Base-by-base conservation (phyloP, 1,140 invertebrate genomes). In the Druon quercuslanigerum region DNA sequence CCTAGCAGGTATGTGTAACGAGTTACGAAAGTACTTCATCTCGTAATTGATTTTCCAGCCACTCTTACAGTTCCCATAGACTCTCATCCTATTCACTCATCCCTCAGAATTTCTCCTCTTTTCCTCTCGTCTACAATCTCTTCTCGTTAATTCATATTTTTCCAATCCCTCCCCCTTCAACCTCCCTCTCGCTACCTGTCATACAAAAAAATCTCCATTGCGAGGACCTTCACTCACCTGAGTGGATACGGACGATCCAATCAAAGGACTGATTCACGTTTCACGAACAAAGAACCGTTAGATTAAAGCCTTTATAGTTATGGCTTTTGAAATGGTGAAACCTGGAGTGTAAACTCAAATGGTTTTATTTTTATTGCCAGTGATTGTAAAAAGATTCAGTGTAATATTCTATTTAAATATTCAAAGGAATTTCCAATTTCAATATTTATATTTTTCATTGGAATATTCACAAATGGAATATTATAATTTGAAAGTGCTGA, bases 1-100 rank as follows among this genome's bases (percentile, higher is more conserved):
- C 70, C 40, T 51, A 54, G 57, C 54, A 20, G 12, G 75, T 54
- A 72, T 79, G 72, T 71, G 50, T 72, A 76, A 79, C 74, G 17
- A 76, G 66, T 79, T 71, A 71, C 56, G 78, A 79, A 79, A 79
- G 73, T 71, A 51, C 56, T 25, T 52, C 25, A 17, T 50, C 50
- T 74, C 25, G 19, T 77, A 77, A 77, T 77, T 77, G 76, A 77
- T 77, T 77, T 72, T 70, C 33, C 40, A 52, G n/a, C 52, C 70
- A 40, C 72, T 73, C 51, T 4, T 60, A 51, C 25, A 51, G 50
- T 46, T 50, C 25, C 54, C 73, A 16, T 9, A 60, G n/a, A 54
- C 52, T 54, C n/a, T 54, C 1, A 54, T 54, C 13, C 52, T n/a
- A 17, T n/a, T 54, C 52, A 17, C 16, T 54, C 52, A 46, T 9